Percentiles rank a stretch among this genome's conserved stretches.
These are phyloP conservation scores for Sipha maydis DNA, from an alignment of 2,888 invertebrate genomes.

Conservation along the genomic window DNA sequence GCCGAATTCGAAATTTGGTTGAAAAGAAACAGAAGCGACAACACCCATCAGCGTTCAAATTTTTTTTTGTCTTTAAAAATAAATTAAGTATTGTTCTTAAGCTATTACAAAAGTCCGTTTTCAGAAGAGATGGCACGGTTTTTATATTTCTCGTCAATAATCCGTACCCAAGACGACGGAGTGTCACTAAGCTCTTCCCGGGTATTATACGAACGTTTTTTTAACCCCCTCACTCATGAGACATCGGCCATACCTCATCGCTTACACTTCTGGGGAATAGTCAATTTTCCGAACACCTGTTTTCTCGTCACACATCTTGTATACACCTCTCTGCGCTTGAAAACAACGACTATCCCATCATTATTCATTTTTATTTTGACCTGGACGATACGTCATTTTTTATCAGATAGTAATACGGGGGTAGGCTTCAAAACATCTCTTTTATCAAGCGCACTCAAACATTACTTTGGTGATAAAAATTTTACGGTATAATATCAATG, in stretches of 20 bases:
- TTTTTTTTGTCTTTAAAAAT: background rate
- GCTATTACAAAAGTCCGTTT: background rate
- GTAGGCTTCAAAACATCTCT: background rate
- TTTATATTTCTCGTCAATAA: background rate
- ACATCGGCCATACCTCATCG: background rate
- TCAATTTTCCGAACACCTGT: background rate
- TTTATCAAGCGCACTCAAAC: background rate
- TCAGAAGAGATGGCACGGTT: background rate
- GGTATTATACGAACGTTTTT: background rate
- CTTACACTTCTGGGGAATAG: background rate
- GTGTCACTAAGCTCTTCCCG: background rate
- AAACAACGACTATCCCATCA: background rate
- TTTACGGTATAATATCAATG: background rate
- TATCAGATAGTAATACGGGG: background rate
- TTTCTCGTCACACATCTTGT: background rate
- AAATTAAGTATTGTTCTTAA: background rate
- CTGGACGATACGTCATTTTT: background rate
- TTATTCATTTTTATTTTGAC: constrained; percentile 7
- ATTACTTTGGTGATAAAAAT: background rate
- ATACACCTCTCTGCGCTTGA: background rate
- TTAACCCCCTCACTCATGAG: background rate
- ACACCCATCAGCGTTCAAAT: too few species aligned
- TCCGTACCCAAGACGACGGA: background rate
- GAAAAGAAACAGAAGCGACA: too few species aligned
- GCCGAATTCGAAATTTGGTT: too few species aligned